Conservation (phyloP, 2,113 vertebrate genomes). For the Aptenodytes forsteri region DNA sequence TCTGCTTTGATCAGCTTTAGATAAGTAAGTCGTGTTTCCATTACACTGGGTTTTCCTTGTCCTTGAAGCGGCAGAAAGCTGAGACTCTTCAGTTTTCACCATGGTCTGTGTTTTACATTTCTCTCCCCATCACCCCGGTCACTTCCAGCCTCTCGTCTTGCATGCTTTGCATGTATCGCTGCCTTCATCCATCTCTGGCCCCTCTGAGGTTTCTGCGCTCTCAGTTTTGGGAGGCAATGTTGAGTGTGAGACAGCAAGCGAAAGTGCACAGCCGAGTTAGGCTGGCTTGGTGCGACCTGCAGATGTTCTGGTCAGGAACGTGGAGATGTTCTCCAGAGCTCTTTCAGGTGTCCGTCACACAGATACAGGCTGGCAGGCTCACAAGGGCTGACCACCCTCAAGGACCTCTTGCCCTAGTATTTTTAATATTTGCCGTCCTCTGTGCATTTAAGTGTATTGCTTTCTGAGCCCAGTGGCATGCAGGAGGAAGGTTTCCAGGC, state of each 20-base stretch:
- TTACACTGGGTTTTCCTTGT: background rate
- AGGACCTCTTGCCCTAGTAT: background rate
- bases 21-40: background rate
- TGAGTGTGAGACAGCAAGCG: background rate
- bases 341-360: background rate
- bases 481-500: background rate
- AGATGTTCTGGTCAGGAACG: background rate
- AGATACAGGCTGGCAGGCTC: background rate
- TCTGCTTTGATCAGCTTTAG: background rate
- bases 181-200: background rate
- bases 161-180: background rate
- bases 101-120: background rate
- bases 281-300: background rate
- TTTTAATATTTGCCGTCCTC: background rate
- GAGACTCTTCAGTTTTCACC: background rate
- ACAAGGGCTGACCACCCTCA: background rate
- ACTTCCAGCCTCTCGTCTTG: background rate
- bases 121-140: background rate
- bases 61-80: background rate
- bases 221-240: background rate
- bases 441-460: background rate
- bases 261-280: background rate
- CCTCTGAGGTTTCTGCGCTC: background rate
- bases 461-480: background rate
- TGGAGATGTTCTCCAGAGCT: background rate